Base-by-base conservation (phyloP, 2,888 invertebrate genomes). In the Cryptocephalus moraei region DNA sequence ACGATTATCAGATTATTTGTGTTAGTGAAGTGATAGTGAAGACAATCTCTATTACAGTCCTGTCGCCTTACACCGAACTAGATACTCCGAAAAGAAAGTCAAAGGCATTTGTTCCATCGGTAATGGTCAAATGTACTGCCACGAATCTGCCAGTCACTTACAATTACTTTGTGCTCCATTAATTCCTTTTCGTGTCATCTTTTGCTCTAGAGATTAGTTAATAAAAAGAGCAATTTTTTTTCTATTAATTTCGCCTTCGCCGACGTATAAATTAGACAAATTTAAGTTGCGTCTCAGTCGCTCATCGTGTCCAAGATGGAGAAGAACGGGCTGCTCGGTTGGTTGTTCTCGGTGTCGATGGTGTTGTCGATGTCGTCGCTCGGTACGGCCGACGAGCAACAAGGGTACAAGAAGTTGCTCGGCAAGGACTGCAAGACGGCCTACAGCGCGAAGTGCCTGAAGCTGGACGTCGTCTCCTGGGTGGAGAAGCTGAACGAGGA, bases 371-470 rank as follows among this genome's bases (percentile, higher is more conserved):
- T 32, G n/a, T n/a, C 45, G 10, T 45, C 49, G n/a, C n/a, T n/a
- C n/a, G 9, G 47, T 47, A 41, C 49, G 48, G 22, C 43, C 34
- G 11, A 45, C 8, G n/a, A 39, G 45, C 38, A 48, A 44, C 33
- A 51, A 47, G 55, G 56, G 33, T 56, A 49, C 39, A 58, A 58
- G 33, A 50, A 50, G 40, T 50, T 64, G 4, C 58, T 70, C 8
- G 61, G 69, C 10, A 61, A 62, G 36, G 74, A 74, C 50, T 82
- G 82, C 61, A 72, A 72, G 45, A 73, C 72, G 14, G 68, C 73
- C 1, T 78, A 80, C 58, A 85, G 80, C 64, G 74, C 81, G 22
- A 83, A 83, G 63, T 88, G 88, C 61, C 68, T 87, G 32, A 88
- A 87, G 62, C 70, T 87, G 45, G 85, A 86, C 57, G 78, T 84